Evolutionary conservation across 1,140 invertebrate genomes (phyloP).

Genomic region (Orius insidiosus): DNA sequence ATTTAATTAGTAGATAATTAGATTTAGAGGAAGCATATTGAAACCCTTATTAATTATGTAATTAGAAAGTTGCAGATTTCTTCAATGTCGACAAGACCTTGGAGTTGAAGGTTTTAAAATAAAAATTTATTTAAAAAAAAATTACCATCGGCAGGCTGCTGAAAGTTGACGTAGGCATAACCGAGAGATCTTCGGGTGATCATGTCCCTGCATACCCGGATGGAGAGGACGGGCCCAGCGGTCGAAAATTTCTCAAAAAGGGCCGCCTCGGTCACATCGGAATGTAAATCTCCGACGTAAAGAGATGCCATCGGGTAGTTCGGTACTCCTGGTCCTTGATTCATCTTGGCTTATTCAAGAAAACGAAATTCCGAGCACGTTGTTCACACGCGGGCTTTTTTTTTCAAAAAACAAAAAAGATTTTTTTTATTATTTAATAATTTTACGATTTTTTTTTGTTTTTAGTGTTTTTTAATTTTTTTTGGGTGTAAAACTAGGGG

Average conservation of each 20-base stretch:
- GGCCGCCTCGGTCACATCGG: conserved; percentile 96
- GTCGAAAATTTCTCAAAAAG: conserved; percentile 99
- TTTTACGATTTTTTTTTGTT: conserved; percentile 23
- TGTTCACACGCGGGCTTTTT: not conserved
- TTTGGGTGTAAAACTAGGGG: conserved; percentile 48
- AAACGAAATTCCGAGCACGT: conserved; percentile 28
- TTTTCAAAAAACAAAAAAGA: not conserved
- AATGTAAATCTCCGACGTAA: conserved; percentile 96
- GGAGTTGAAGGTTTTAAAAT: too few species aligned
- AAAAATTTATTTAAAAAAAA: too few species aligned
- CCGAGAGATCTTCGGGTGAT: conserved; percentile 92
- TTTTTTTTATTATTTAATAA: conserved; percentile 10
- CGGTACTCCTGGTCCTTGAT: conserved; percentile 50
- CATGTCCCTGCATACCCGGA: conserved; percentile 95
- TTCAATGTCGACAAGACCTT: not conserved
- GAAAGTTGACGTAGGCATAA: conserved; percentile 99
- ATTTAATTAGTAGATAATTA: too few species aligned
- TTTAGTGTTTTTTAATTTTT: conserved; percentile 32
- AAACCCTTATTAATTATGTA: conserved; percentile 1
- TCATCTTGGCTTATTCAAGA: conserved; percentile 35
- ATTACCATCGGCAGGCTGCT: conserved; percentile 93
- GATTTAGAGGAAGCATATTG: conserved; percentile 6
- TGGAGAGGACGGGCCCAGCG: conserved; percentile 93
- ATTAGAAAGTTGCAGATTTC: not conserved
- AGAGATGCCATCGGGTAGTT: conserved; percentile 93